Conservation (phyloP, 1,140 invertebrate species). For the Muscidifurax raptorellus region DNA sequence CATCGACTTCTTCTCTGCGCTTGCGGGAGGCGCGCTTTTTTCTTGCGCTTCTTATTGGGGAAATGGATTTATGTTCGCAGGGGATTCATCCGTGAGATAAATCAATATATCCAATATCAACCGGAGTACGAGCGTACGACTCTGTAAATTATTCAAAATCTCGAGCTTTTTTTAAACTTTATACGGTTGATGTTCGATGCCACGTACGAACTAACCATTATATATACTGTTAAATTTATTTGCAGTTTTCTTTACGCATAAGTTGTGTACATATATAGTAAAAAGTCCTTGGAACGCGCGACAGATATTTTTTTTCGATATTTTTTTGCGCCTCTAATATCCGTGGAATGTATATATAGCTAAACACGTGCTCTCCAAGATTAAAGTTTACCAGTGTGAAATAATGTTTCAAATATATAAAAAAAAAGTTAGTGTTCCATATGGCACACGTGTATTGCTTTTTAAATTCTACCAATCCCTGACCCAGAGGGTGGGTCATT, state of each 20-base stretch:
- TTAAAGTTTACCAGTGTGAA: neutral
- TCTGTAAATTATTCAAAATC: too few species aligned
- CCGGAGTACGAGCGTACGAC: too few species aligned
- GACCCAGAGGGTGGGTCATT: neutral
- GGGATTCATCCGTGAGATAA: neutral
- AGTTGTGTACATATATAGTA: neutral
- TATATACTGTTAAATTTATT: slow-evolving; percentile 1
- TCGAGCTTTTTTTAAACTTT: too few species aligned
- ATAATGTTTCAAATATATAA: neutral
- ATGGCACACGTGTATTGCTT: slow-evolving; percentile 23
- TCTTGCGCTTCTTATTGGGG: neutral
- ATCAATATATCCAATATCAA: neutral
- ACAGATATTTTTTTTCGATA: neutral
- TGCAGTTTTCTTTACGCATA: neutral
- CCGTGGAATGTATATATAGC: neutral
- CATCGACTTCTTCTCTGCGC: neutral
- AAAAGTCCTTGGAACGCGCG: neutral
- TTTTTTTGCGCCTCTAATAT: neutral
- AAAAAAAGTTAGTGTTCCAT: neutral
- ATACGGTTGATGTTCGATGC: neutral
- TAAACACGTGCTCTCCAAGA: neutral
- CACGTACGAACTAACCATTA: neutral
- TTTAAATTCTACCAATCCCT: slow-evolving; percentile 2
- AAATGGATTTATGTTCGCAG: neutral
- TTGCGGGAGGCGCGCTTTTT: neutral